Conservation (phyloP, 2,888 invertebrate species). For the Ennomos fuscantarius region DNA sequence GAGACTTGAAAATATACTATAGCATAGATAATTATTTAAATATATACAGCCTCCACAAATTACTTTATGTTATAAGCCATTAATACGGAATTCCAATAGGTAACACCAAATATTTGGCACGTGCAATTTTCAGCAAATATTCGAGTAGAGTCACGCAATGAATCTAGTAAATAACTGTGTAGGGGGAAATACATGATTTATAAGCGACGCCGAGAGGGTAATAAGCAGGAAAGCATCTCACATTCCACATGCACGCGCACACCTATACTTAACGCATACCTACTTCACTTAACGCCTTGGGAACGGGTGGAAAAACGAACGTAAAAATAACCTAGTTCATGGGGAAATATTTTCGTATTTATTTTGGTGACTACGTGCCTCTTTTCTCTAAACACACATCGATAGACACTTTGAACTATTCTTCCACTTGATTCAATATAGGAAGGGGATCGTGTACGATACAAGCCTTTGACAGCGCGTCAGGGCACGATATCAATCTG, state of each 20-base stretch:
- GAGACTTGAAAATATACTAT: no score
- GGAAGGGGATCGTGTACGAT: not conserved
- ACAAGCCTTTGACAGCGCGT: no score
- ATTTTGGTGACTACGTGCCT: slow-evolving; percentile 14
- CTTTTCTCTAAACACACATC: slow-evolving; percentile 11
- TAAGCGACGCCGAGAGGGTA: slow-evolving; percentile 37
- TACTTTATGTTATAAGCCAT: no score
- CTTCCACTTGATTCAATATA: slow-evolving; percentile 10
- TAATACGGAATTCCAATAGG: no score
- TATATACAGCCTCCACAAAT: no score
- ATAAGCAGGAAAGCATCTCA: slow-evolving; percentile 37
- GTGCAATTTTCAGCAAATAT: slow-evolving; percentile 25
- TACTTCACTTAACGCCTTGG: slow-evolving; percentile 49
- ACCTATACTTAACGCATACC: slow-evolving; percentile 41
- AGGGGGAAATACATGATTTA: slow-evolving; percentile 41
- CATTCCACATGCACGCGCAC: slow-evolving; percentile 41
- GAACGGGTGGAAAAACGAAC: slow-evolving; percentile 54
- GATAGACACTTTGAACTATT: slow-evolving; percentile 6
- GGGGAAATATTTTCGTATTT: slow-evolving; percentile 12
- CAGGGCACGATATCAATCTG: no score
- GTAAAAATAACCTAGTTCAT: slow-evolving; percentile 47
- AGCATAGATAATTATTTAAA: no score
- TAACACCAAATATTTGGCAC: slow-evolving; percentile 18
- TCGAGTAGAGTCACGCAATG: slow-evolving; percentile 31
- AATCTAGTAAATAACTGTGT: slow-evolving; percentile 40